phyloP scores from a whole-genome alignment of 2,797 vertebrate species.

The Betta splendens region DNA sequence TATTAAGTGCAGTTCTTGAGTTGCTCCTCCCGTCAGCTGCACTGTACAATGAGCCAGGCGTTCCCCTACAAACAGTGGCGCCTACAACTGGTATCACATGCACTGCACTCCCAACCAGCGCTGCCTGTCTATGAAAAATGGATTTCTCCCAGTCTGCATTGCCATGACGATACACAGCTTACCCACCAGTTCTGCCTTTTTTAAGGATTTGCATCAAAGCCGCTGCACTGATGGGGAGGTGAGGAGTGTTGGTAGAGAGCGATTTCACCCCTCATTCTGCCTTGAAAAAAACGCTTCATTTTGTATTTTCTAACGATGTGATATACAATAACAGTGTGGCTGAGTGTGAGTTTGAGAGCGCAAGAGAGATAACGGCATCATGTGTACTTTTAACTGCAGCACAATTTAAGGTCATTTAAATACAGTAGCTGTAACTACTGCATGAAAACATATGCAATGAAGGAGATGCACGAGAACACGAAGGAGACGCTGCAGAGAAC shows the following conservation, averaged over 20 bases:
- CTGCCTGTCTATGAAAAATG: conserved; percentile 76
- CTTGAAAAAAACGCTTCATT: conserved; percentile 19
- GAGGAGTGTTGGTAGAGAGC: conserved; percentile 31
- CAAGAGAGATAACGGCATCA: conserved; percentile 4
- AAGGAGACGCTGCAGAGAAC: conserved; percentile 4
- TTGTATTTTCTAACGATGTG: conserved; percentile 38
- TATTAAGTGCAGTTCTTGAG: too few relatives aligned
- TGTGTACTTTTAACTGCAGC: conserved; percentile 5
- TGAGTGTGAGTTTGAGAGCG: conserved; percentile 11
- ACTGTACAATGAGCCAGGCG: conserved; percentile 30
- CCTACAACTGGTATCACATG: conserved; percentile 66
- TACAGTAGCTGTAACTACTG: not conserved
- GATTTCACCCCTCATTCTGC: conserved; percentile 34
- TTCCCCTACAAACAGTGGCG: conserved; percentile 39
- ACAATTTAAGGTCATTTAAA: conserved; percentile 15
- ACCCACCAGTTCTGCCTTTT: conserved; percentile 65
- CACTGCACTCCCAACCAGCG: conserved; percentile 56
- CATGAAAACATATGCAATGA: not conserved
- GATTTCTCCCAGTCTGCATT: conserved; percentile 70
- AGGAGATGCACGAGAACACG: not conserved
- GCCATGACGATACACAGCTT: conserved; percentile 66
- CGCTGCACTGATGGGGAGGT: conserved; percentile 48
- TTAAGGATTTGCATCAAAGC: conserved; percentile 74
- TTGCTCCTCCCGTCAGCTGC: conserved; percentile 20
- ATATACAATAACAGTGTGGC: conserved; percentile 3